A percentile compares a stretch with the other conserved stretches of the same genome.
Evolutionary conservation across 53 echinoderm and acorn worm species (phyloP).

Genomic region (Luidia sarsii): DNA sequence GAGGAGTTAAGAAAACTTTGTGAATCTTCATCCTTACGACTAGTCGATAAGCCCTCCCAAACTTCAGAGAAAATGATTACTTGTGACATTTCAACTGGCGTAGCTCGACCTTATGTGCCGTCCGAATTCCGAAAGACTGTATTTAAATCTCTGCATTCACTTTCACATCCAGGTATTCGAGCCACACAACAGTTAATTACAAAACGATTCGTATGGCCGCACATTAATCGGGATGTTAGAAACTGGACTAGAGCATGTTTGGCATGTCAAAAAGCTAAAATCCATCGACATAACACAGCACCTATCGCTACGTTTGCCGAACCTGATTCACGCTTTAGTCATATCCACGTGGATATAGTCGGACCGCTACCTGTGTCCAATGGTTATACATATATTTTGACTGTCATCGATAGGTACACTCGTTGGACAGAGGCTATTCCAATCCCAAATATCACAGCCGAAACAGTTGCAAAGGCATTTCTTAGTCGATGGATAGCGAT

Average conservation of each 20-base stretch:
- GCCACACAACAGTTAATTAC: slow-evolving; percentile 38
- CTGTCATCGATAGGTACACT: slow-evolving; percentile 57
- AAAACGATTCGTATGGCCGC: slow-evolving; percentile 25
- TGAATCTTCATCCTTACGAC: background rate
- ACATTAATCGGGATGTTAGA: too few relatives aligned
- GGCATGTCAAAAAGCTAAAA: slow-evolving; percentile 38
- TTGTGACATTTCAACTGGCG: slow-evolving; percentile 38
- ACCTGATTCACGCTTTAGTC: slow-evolving; percentile 38
- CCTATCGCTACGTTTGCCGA: slow-evolving; percentile 50
- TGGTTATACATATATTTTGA: slow-evolving; percentile 50
- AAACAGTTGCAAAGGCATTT: slow-evolving; percentile 62
- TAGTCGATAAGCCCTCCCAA: background rate
- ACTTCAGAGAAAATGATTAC: background rate
- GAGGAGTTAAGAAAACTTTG: background rate
- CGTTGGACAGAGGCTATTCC: slow-evolving; percentile 72
- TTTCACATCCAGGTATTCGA: slow-evolving; percentile 40
- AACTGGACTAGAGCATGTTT: slow-evolving; percentile 45
- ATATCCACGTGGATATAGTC: slow-evolving; percentile 31
- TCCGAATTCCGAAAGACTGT: slow-evolving; percentile 4
- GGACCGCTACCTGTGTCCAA: slow-evolving; percentile 29
- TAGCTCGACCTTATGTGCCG: slow-evolving; percentile 32
- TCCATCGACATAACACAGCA: slow-evolving; percentile 18
- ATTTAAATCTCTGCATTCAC: slow-evolving; percentile 37
- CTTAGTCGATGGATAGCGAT: slow-evolving; percentile 50
- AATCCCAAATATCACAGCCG: slow-evolving; percentile 59